A percentile compares a stretch with the other conserved stretches of the same genome.
phyloP scores from a whole-genome alignment of 1,140 invertebrate genomes.

The Spodoptera frugiperda region DNA sequence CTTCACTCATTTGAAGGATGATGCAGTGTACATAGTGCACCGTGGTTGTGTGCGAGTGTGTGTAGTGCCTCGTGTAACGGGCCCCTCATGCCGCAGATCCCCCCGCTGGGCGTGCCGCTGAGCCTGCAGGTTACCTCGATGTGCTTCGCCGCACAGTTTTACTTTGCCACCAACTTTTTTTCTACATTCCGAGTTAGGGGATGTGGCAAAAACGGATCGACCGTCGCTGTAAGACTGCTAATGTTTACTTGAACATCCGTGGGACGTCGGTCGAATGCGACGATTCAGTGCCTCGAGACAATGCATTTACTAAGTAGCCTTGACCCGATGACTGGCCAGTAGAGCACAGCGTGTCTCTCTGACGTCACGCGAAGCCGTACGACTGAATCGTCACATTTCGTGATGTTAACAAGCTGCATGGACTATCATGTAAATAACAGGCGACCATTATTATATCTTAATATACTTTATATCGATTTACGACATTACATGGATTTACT shows the following conservation, averaged over 20 bases:
- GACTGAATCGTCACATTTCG: slow-evolving; percentile 39
- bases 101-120: slow-evolving; percentile 83
- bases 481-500: no score
- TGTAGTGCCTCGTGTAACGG: slow-evolving; percentile 7
- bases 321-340: not conserved
- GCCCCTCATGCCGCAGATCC: slow-evolving; percentile 83
- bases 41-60: slow-evolving; percentile 10
- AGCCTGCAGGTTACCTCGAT: slow-evolving; percentile 87
- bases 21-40: slow-evolving; percentile 3
- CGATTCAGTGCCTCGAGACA: slow-evolving; percentile 46
- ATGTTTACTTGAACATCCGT: slow-evolving; percentile 21
- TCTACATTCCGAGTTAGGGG: slow-evolving; percentile 92
- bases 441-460: slow-evolving; percentile 5
- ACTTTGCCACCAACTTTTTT: slow-evolving; percentile 89
- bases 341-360: not conserved
- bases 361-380: not conserved
- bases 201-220: slow-evolving; percentile 97
- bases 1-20: slow-evolving; percentile 74
- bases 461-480: not conserved
- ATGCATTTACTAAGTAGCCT: not conserved
- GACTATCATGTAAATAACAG: slow-evolving; percentile 34
- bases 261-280: slow-evolving; percentile 29
- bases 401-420: slow-evolving; percentile 28
- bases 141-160: slow-evolving; percentile 89
- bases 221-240: slow-evolving; percentile 92